phyloP scores from a whole-genome alignment of 2,797 vertebrate species.

The Sciurus vulgaris region DNA sequence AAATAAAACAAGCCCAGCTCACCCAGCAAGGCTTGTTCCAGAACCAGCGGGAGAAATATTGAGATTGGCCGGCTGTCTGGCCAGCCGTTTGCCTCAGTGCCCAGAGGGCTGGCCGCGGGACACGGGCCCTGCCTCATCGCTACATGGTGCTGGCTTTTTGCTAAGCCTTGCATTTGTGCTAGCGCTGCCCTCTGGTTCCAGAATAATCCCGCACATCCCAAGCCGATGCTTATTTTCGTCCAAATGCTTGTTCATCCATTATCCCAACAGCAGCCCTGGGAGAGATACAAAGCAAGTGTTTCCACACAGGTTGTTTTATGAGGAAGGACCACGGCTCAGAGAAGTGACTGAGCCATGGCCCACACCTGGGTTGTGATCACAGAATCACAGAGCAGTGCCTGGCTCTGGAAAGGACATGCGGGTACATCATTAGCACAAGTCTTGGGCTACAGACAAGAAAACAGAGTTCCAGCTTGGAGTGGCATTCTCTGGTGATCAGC shows the following conservation, averaged over 20 bases:
- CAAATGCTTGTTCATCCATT: background rate
- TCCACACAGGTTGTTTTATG: background rate
- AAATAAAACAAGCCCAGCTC: conserved; percentile 40
- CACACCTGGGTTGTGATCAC: background rate
- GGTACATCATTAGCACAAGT: background rate
- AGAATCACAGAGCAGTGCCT: background rate
- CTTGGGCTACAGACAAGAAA: background rate
- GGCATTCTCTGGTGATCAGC: background rate
- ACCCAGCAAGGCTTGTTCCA: conserved; percentile 9
- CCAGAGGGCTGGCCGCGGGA: background rate
- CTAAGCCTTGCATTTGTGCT: background rate
- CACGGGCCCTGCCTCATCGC: background rate
- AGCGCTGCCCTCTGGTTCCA: background rate
- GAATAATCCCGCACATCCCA: background rate
- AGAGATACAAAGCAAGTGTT: background rate
- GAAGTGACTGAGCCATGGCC: background rate
- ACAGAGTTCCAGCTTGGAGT: background rate
- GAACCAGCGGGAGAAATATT: conserved; percentile 58
- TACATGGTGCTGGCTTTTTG: background rate
- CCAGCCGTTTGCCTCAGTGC: background rate
- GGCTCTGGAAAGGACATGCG: background rate
- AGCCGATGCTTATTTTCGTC: background rate
- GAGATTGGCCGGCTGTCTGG: conserved; percentile 59
- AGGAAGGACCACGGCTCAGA: background rate
- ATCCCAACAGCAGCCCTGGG: background rate